Percentiles rank a stretch among this genome's conserved stretches.
These are phyloP conservation scores for Pterois miles DNA, from an alignment of 2,797 vertebrate genomes.

Conservation along the genomic window DNA sequence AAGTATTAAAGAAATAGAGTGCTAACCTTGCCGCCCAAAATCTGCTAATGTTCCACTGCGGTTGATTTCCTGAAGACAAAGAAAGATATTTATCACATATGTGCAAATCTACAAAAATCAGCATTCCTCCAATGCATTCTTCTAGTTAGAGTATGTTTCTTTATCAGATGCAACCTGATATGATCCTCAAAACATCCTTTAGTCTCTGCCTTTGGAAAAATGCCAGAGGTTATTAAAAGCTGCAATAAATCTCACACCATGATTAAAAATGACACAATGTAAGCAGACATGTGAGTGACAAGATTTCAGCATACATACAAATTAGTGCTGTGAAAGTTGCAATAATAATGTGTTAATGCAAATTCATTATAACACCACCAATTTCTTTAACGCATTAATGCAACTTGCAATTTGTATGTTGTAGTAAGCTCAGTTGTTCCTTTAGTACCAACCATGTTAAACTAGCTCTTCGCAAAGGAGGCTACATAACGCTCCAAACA, in stretches of 20 bases:
- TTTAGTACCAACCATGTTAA: no score
- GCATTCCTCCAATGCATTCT: neutral
- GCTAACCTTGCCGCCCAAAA: slow-evolving; percentile 90
- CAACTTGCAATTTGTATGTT: no score
- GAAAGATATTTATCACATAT: neutral
- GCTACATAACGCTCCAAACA: no score
- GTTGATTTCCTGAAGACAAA: slow-evolving; percentile 79
- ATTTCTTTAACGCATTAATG: no score
- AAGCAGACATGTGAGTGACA: neutral
- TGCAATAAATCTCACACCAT: neutral
- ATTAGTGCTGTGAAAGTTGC: no score
- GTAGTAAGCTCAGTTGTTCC: no score
- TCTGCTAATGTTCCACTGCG: slow-evolving; percentile 85
- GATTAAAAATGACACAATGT: neutral
- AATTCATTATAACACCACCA: no score
- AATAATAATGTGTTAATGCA: no score
- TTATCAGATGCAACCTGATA: neutral
- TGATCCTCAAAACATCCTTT: neutral
- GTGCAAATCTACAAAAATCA: neutral
- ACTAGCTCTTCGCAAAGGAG: no score
- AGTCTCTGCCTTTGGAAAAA: neutral
- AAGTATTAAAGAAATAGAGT: neutral
- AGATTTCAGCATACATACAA: neutral
- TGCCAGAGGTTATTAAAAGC: neutral
- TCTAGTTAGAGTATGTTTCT: neutral